phyloP scores from a whole-genome alignment of 2,113 vertebrate genomes.

The Prinia subflava region DNA sequence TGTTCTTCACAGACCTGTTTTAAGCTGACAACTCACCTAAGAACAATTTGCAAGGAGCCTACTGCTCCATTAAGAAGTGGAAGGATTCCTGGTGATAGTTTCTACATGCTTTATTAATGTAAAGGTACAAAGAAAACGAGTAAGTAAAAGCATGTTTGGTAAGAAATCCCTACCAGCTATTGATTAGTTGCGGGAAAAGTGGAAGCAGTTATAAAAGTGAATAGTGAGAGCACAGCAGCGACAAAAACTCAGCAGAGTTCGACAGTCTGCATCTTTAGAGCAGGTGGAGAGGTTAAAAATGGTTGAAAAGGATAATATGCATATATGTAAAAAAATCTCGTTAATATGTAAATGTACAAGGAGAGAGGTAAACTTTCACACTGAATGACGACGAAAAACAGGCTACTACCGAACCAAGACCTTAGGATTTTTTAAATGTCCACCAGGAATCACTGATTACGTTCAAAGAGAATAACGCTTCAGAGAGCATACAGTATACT shows the following conservation, averaged over 20 bases:
- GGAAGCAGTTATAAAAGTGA: rapidly evolving
- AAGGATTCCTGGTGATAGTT: neutral
- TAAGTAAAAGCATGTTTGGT: neutral
- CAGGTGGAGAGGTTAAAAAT: neutral
- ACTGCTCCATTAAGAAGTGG: neutral
- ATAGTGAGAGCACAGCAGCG: neutral
- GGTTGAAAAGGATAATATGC: rapidly evolving
- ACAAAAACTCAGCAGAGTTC: rapidly evolving
- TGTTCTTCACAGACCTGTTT: neutral
- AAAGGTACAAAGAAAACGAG: neutral
- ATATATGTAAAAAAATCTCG: rapidly evolving
- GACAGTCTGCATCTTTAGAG: neutral
- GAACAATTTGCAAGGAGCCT: neutral
- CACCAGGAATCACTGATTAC: neutral
- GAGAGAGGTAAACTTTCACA: neutral
- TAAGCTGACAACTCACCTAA: neutral
- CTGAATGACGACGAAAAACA: neutral
- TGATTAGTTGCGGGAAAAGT: neutral
- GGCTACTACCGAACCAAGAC: neutral
- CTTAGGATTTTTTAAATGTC: neutral
- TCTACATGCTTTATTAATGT: neutral
- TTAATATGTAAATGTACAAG: rapidly evolving
- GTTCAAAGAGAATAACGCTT: neutral
- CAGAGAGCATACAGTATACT: neutral
- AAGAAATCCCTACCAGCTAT: neutral